A percentile compares a stretch with the other conserved stretches of the same genome.
phyloP scores from a whole-genome alignment of 2,797 vertebrate species.

The Amphiprion clarkii region DNA sequence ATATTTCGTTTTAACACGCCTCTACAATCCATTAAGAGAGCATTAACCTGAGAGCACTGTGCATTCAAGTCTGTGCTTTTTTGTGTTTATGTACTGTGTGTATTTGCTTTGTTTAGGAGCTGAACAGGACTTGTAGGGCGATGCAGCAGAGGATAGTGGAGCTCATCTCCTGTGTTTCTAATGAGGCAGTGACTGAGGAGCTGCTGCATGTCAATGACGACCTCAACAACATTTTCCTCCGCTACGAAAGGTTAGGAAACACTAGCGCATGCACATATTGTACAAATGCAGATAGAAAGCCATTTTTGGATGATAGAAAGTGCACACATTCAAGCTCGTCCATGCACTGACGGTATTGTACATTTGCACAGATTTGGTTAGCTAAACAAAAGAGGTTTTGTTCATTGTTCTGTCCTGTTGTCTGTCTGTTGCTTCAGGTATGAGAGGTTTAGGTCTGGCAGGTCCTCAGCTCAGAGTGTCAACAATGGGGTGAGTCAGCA shows the following conservation, averaged over 20 bases:
- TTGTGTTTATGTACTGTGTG: conserved; percentile 12
- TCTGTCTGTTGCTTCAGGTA: conserved; percentile 84
- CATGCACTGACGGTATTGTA: neutral
- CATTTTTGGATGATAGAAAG: neutral
- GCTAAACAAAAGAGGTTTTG: neutral
- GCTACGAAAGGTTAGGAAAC: conserved; percentile 91
- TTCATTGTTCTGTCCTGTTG: neutral
- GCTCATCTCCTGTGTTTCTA: conserved; percentile 95
- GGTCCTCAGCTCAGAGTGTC: conserved; percentile 88
- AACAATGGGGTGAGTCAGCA: conserved; percentile 95
- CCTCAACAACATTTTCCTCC: conserved; percentile 97
- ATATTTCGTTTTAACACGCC: neutral
- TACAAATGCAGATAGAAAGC: neutral
- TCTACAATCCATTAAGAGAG: neutral
- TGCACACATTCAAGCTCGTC: neutral
- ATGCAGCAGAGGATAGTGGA: conserved; percentile 98
- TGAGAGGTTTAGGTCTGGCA: conserved; percentile 92
- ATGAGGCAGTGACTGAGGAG: conserved; percentile 96
- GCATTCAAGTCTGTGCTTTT: neutral
- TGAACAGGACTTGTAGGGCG: conserved; percentile 95
- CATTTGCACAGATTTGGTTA: conserved; percentile 25
- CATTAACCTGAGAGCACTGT: neutral
- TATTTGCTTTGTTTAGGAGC: conserved; percentile 85
- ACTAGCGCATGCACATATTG: neutral
- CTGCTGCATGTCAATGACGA: conserved; percentile 97